A percentile compares a stretch with the other conserved stretches of the same genome.
Evolutionary conservation across 2,113 vertebrate species (phyloP).

Genomic region (Anseranas semipalmata): DNA sequence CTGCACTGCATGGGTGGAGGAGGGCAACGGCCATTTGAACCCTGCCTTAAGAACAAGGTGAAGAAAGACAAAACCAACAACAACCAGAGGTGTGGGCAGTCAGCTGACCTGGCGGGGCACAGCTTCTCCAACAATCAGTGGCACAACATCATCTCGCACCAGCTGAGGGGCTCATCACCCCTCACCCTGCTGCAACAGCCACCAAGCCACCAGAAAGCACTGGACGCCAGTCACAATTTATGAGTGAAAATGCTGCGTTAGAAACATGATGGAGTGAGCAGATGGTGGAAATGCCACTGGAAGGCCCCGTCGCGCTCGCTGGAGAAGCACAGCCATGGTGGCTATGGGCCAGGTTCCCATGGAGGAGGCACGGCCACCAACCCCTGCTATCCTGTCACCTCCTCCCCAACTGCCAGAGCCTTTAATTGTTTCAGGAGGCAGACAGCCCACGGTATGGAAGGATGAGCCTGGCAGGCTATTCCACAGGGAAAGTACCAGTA

Average conservation of each 20-base stretch:
- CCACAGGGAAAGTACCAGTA: neutral
- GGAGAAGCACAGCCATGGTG: fast-evolving
- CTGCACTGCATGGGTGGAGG: neutral
- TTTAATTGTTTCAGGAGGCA: neutral
- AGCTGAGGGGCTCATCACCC: neutral
- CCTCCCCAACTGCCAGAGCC: neutral
- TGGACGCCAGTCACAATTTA: neutral
- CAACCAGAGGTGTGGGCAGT: neutral
- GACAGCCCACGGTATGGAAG: fast-evolving
- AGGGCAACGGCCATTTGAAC: neutral
- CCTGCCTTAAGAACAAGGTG: neutral
- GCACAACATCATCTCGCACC: neutral
- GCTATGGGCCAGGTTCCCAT: neutral
- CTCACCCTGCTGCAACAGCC: neutral
- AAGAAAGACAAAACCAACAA: neutral
- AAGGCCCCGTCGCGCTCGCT: neutral
- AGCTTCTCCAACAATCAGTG: neutral
- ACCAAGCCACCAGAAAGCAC: neutral
- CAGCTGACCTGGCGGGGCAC: neutral
- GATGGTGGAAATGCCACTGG: neutral
- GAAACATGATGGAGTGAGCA: neutral
- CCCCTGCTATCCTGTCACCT: neutral
- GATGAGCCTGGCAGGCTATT: neutral
- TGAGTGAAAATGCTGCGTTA: fast-evolving
- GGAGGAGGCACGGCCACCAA: neutral